Evolutionary conservation across 2,888 invertebrate genomes (phyloP).

Genomic region (Brachylomia viminalis): DNA sequence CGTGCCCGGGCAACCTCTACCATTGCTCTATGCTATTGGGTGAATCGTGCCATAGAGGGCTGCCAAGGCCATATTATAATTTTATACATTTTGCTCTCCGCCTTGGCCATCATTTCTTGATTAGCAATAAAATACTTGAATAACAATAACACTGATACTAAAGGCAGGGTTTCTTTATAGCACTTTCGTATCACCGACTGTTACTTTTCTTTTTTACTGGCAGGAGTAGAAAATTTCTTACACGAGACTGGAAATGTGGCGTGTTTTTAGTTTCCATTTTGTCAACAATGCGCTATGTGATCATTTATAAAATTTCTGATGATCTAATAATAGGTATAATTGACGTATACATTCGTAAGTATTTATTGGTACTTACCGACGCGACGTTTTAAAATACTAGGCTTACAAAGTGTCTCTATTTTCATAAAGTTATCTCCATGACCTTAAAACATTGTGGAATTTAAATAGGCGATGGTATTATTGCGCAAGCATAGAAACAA

Average conservation of each 20-base stretch:
- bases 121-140: not conserved
- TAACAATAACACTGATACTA: not conserved
- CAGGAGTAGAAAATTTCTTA: too few species aligned
- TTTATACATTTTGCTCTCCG: conserved; percentile 1
- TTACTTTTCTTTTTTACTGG: too few species aligned
- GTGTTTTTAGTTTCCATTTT: not conserved
- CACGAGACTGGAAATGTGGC: not conserved
- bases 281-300: not conserved
- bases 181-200: too few species aligned
- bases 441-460: conserved; percentile 33
- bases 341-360: conserved; percentile 4
- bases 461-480: conserved; percentile 23
- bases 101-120: not conserved
- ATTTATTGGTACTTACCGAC: not conserved
- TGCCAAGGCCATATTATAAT: conserved; percentile 51
- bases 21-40: conserved; percentile 71
- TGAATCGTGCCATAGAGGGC: conserved; percentile 75
- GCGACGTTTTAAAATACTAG: conserved; percentile 9
- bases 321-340: conserved; percentile 17
- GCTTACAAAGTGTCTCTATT: not conserved
- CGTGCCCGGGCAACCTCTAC: conserved; percentile 72
- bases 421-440: conserved; percentile 43
- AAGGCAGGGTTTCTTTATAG: too few species aligned
- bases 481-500: not conserved
- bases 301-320: not conserved